Conservation (phyloP, 2,113 vertebrate genomes). For the Psilopogon haemacephalus region DNA sequence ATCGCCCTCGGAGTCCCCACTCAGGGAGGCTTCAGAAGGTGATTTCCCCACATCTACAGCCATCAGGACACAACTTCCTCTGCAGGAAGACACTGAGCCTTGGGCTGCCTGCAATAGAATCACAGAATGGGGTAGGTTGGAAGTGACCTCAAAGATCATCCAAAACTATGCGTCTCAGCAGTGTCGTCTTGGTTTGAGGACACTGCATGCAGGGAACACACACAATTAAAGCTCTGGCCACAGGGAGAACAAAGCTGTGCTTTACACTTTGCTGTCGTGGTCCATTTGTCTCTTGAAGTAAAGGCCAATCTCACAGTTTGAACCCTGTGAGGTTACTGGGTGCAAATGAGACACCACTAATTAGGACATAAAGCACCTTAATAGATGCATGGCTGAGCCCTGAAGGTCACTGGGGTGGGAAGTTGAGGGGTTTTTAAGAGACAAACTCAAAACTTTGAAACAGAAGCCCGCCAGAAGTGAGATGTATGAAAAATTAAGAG, state of each 20-base stretch:
- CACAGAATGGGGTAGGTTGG: too few relatives aligned
- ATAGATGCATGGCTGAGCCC: not conserved
- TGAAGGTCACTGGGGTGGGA: not conserved
- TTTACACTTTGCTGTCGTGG: not conserved
- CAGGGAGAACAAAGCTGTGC: not conserved
- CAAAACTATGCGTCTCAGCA: not conserved
- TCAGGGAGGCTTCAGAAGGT: constrained; percentile 1
- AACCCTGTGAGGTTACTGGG: not conserved
- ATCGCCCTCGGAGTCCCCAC: not conserved
- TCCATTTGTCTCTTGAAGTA: not conserved
- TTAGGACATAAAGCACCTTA: not conserved
- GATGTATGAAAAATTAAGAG: not conserved
- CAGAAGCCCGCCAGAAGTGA: not conserved
- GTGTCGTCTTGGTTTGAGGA: accelerated
- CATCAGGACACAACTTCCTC: constrained; percentile 23
- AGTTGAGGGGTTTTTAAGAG: not conserved
- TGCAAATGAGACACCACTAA: not conserved
- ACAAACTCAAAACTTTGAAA: not conserved
- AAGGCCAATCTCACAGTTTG: not conserved
- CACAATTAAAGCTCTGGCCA: not conserved
- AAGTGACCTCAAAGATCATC: too few relatives aligned
- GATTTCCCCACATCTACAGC: constrained; percentile 69
- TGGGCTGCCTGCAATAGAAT: constrained; percentile 45
- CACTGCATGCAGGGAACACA: not conserved
- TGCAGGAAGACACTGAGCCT: not conserved